Evolutionary conservation across 2,113 vertebrate species (phyloP), one percentile per base, ranked within the genome.

Genomic region (Callospermophilus lateralis): DNA sequence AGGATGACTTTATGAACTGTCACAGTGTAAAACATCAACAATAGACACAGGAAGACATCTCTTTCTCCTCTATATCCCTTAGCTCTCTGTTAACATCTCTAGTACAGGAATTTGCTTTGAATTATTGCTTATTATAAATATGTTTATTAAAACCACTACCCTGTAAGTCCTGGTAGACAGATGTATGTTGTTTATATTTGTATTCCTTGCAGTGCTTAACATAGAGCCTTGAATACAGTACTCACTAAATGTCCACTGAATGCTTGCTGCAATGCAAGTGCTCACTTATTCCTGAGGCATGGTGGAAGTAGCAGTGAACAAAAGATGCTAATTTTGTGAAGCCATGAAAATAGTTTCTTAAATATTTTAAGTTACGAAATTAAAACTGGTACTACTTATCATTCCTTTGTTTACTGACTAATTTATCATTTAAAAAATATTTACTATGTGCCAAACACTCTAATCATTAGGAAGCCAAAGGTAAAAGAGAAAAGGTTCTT

Each of bases 41-140:
- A 53, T 0, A 89, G 61, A 45, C 77, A 90, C 0, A 70, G 5
- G 42, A 93, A 92, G n/a, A 90, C 22, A 61, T 22, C 22, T 88
- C 58, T 88, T 85, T 13, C 17, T 97, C 19, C 32, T 91, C 22
- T 45, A 15, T 6, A 45, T 48, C 37, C 77, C 92, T 85, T 39
- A 80, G 83, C 53, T 95, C 93, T 90, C 68, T 88, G 63, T 77
- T 86, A 80, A 53, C 39, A 94, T n/a, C 32, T 84, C 24, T 42
- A 83, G 65, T 26, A 65, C 5, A 78, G 42, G 8, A 58, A 67
- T 80, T 55, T 37, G 45, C 70, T 76, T 94, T 96, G 34, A 94
- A 96, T 89, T 95, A 90, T 37, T 78, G 94, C 32, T 85, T 72
- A 84, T 85, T 93, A 74, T 91, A 88, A 97, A 96, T 39, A 39